Base-by-base conservation (phyloP, 2,888 invertebrate species). In the Brenthis ino region DNA sequence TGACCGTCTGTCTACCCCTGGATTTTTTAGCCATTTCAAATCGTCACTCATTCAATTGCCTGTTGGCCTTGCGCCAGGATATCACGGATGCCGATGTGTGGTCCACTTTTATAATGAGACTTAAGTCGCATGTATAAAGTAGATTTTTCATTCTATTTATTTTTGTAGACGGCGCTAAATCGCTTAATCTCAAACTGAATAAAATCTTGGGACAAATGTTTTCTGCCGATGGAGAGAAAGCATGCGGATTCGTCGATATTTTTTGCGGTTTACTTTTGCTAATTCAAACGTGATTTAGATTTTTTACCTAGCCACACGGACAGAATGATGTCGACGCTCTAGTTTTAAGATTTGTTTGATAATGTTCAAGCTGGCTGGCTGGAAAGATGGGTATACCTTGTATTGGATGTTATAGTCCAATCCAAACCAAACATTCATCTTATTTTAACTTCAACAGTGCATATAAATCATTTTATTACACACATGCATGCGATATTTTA, bases 11-110 rank as follows among this genome's bases (percentile, higher is more conserved):
- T 60, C 60, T 60, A 60, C 87, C 85, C 85, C 84, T 85, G 85
- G 80, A 79, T 83, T 87, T 85, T 85, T 87, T 85, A 82, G 80
- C 83, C 80, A 79, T 83, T 80, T 83, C 84, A 80, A 85, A 89
- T 88, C 89, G 87, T 90, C 89, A 89, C 86, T 90, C 91, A 92
- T 91, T 92, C 90, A 91, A 90, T 89, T 85, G 84, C 78, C 79
- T 80, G 78, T 87, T 93, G 92, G 92, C 89, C 84, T 86, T 81
- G 80, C 82, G 89, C 92, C 93, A 92, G 90, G 84, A 85, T 80
- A 82, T 77, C 76, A 73, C 77, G 77, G 81, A 81, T 84, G 84
- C 85, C 86, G 84, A 84, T 81, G 82, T 83, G 79, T 80, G 82
- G 79, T 84, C 83, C 82, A 84, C 80, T 83, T 85, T 84, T 81